Evolutionary conservation across 2,113 vertebrate species (phyloP).

Genomic region (Ameiurus melas): DNA sequence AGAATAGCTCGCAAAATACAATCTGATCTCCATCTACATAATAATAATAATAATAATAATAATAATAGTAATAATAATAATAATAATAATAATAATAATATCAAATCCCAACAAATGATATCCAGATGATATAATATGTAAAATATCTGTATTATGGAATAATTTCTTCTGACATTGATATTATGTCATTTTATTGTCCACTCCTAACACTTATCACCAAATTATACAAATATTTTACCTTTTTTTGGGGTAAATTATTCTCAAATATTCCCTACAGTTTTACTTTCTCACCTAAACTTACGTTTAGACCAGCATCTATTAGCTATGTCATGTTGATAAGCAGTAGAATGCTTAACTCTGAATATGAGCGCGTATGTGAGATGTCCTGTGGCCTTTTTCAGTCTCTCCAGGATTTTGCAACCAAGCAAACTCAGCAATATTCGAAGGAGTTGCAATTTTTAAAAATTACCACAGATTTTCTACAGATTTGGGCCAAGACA

Average conservation of each 20-base stretch:
- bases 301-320: not conserved
- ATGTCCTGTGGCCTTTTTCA: slow-evolving; percentile 14
- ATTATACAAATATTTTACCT: not conserved
- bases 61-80: not conserved
- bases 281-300: not conserved
- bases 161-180: not conserved
- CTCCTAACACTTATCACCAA: not conserved
- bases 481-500: too few species aligned
- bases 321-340: not conserved
- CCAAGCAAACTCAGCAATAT: too few species aligned
- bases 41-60: not conserved
- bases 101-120: not conserved
- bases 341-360: not conserved
- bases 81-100: not conserved
- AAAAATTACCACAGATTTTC: too few species aligned
- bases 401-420: too few species aligned
- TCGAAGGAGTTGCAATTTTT: too few species aligned
- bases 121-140: not conserved
- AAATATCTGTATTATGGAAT: not conserved
- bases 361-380: not conserved
- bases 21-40: not conserved
- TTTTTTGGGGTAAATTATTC: not conserved
- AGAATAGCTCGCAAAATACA: not conserved
- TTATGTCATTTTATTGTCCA: not conserved
- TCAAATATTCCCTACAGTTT: not conserved